Percentiles rank a stretch among this genome's conserved stretches.
Evolutionary conservation across 2,797 vertebrate species (phyloP).

Genomic region (Myoxocephalus aenaeus): DNA sequence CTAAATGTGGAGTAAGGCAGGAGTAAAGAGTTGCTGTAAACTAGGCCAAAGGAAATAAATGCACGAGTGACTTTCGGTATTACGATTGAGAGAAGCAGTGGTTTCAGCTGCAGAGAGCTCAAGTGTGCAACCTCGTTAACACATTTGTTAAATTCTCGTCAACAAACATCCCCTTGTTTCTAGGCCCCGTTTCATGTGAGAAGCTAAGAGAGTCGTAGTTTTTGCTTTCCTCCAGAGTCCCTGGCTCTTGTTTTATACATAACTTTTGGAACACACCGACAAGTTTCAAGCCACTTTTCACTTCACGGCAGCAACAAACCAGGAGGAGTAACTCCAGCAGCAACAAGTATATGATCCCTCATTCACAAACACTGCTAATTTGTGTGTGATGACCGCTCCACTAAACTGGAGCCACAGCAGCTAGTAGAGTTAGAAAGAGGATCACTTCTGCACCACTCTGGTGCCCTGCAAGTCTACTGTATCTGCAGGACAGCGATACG

Average conservation of each 20-base stretch:
- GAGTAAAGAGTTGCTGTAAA: conserved; percentile 22
- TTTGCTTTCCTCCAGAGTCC: not conserved
- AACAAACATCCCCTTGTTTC: not conserved
- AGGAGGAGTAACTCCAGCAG: not conserved
- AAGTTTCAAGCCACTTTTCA: not conserved
- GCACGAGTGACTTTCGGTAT: conserved; percentile 14
- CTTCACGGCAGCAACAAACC: not conserved
- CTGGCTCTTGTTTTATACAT: not conserved
- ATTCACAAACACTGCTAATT: not conserved
- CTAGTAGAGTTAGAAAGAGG: not conserved
- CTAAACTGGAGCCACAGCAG: not conserved
- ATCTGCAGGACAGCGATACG: not conserved
- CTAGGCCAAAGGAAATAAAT: conserved; percentile 26
- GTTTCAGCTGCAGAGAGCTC: not conserved
- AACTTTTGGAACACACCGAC: not conserved
- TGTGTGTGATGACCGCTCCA: not conserved
- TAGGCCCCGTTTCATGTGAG: not conserved
- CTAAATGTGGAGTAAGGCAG: conserved; percentile 21
- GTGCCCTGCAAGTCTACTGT: not conserved
- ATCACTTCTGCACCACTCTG: not conserved
- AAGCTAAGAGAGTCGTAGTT: not conserved
- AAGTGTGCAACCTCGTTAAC: not conserved
- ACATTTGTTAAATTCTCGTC: not conserved
- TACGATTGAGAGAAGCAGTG: not conserved
- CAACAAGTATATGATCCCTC: conserved; percentile 6